Evolutionary conservation across 2,797 vertebrate genomes (phyloP).

Genomic region (Alosa sapidissima): DNA sequence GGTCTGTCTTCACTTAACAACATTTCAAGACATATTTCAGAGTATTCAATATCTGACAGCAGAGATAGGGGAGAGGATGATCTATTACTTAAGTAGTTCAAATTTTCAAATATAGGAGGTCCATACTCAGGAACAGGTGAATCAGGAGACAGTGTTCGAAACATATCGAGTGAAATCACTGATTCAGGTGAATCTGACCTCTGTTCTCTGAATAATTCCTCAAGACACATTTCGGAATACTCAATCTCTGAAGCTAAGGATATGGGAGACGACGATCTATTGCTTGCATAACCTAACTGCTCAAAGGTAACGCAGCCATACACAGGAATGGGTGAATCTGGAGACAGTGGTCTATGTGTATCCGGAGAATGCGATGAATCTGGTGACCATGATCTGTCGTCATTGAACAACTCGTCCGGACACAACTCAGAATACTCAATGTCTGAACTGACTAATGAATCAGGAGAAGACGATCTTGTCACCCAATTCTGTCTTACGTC

Average conservation of each 20-base stretch:
- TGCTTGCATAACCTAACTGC: too few species aligned
- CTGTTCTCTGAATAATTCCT: neutral
- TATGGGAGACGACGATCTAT: neutral
- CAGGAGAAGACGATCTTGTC: too few species aligned
- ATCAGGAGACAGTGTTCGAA: neutral
- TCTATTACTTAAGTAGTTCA: neutral
- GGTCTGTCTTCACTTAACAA: neutral
- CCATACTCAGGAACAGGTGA: neutral
- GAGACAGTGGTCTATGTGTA: too few species aligned
- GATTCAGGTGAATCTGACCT: neutral
- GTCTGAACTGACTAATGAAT: too few species aligned
- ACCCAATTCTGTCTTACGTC: too few species aligned
- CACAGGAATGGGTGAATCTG: too few species aligned
- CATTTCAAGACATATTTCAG: neutral
- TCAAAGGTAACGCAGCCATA: too few species aligned
- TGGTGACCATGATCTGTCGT: too few species aligned
- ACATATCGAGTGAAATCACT: neutral
- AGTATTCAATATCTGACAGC: constrained; percentile 2
- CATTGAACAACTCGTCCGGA: too few species aligned
- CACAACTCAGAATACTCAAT: too few species aligned
- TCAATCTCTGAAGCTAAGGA: constrained; percentile 13
- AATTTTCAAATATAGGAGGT: neutral
- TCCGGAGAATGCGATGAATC: too few species aligned
- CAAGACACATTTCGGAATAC: constrained; percentile 16
- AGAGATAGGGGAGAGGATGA: neutral